Evolutionary conservation across 2,888 invertebrate genomes (phyloP), one percentile per base, ranked within the genome.

Genomic region (Encarsia formosa): DNA sequence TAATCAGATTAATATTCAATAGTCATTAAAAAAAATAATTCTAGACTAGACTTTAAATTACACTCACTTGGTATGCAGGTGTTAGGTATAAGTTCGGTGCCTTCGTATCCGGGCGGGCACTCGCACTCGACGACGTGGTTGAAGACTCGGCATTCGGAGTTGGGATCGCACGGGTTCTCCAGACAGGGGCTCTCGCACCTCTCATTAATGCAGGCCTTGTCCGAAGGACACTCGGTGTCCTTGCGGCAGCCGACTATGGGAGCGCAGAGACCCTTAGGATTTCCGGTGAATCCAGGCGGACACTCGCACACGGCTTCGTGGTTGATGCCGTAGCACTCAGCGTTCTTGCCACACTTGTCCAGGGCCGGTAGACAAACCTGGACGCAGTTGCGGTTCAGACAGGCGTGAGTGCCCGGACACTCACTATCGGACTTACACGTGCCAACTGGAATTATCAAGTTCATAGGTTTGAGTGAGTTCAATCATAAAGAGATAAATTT

Each of bases 281-380:
- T 88, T 34, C 93, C 93, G 32, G 82, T 82, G 56, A 84, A 85
- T 23, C 91, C 91, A 32, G 88, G 83, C 45, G 83, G 82, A 74
- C 93, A 94, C 62, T 88, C 86, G 67, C 94, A 94, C 1, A 89
- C 80, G 1, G 90, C 86, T 38, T 86, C 82, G 71, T 94, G 92
- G 63, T 87, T 84, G 35, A 84, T 77, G 13, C 88, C 90, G 56
- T 87, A 83, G 66, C 94, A 94, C 62, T 85, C 81, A 0, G 93
- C 90, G 46, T 83, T 81, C 41, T 80, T 78, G 46, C 90, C 92
- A 65, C 93, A 94, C 48, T 83, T 78, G 40, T 83, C 79, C 57
- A 88, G 83, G 2, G 82, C 78, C 0, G 71, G 65, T 22, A 83
- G 78, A 67, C 93, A 93, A 6, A 86, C 91, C 31, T 90, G 87